Percentiles rank a stretch among this genome's conserved stretches.
Conservation (phyloP, 2,113 vertebrate genomes). For the Lepus europaeus region DNA sequence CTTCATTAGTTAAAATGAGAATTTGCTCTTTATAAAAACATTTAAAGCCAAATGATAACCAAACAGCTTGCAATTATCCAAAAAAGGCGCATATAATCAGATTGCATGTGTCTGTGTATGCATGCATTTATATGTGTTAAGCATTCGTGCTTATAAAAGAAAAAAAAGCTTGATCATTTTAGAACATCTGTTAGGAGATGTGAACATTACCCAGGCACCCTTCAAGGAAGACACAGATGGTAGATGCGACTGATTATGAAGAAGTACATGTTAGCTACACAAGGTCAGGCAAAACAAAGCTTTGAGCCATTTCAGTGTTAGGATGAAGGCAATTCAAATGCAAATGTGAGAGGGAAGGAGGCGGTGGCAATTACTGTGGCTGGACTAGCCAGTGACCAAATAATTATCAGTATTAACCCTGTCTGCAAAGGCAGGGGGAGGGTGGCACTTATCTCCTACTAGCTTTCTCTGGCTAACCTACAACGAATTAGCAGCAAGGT, state of each 20-base stretch:
- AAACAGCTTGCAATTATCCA: conserved; percentile 6
- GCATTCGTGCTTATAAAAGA: neutral
- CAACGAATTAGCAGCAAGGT: neutral
- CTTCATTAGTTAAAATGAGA: conserved; percentile 45
- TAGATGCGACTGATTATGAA: neutral
- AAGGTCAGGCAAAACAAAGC: conserved; percentile 54
- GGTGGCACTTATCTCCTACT: neutral
- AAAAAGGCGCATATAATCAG: conserved; percentile 7
- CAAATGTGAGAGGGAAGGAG: neutral
- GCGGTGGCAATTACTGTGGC: neutral
- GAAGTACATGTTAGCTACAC: neutral
- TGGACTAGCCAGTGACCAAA: neutral
- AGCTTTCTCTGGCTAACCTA: neutral
- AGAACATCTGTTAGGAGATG: conserved; percentile 41
- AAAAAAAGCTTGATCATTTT: neutral
- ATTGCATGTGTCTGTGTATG: neutral
- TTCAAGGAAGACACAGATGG: conserved; percentile 40
- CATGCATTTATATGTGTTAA: neutral
- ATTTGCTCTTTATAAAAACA: conserved; percentile 30
- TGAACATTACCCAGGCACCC: neutral
- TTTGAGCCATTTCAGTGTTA: conserved; percentile 18
- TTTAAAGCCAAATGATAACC: conserved; percentile 54
- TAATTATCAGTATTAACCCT: neutral
- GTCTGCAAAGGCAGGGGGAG: neutral
- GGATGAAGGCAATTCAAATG: conserved; percentile 41